Evolutionary conservation across 1,140 invertebrate species (phyloP).

Genomic region (Frieseomelitta varia): DNA sequence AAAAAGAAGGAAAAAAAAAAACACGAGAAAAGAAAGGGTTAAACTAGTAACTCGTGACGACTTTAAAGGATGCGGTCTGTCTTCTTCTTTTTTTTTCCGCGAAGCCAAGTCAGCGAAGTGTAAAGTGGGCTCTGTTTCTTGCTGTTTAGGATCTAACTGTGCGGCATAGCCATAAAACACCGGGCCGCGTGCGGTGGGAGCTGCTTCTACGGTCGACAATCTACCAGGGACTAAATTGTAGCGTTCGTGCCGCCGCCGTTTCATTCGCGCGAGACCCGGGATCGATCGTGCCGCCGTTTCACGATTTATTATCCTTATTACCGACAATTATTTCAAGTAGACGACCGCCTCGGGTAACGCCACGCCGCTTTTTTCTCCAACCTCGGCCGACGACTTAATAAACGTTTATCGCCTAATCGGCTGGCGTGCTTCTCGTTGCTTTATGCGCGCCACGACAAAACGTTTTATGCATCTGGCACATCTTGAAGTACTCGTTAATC

Average conservation of each 20-base stretch:
- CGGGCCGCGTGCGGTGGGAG: constrained; percentile 22
- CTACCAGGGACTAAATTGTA: constrained; percentile 61
- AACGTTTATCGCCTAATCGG: constrained; percentile 12
- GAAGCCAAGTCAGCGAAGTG: constrained; percentile 12
- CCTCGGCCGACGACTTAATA: constrained; percentile 4
- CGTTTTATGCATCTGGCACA: neutral
- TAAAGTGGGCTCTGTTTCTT: constrained; percentile 41
- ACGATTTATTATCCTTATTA: constrained; percentile 48
- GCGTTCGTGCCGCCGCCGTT: constrained; percentile 62
- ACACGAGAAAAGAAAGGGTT: constrained; percentile 42
- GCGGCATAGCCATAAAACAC: constrained; percentile 55
- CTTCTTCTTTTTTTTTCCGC: neutral
- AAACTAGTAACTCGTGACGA: constrained; percentile 20
- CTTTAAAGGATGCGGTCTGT: constrained; percentile 33
- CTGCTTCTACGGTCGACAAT: constrained; percentile 52
- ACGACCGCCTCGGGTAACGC: neutral
- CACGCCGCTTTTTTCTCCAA: neutral
- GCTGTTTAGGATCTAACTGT: constrained; percentile 57
- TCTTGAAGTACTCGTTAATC: constrained; percentile 13
- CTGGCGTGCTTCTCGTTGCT: neutral
- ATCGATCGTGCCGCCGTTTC: constrained; percentile 54
- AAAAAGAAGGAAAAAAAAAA: constrained; percentile 6
- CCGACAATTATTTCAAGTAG: constrained; percentile 41
- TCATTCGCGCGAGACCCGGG: constrained; percentile 34
- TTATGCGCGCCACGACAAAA: neutral